Percentiles rank a stretch among this genome's conserved stretches.
These are phyloP conservation scores for Callithrix jacchus DNA, from an alignment of 2,113 vertebrate species.

Conservation along the genomic window DNA sequence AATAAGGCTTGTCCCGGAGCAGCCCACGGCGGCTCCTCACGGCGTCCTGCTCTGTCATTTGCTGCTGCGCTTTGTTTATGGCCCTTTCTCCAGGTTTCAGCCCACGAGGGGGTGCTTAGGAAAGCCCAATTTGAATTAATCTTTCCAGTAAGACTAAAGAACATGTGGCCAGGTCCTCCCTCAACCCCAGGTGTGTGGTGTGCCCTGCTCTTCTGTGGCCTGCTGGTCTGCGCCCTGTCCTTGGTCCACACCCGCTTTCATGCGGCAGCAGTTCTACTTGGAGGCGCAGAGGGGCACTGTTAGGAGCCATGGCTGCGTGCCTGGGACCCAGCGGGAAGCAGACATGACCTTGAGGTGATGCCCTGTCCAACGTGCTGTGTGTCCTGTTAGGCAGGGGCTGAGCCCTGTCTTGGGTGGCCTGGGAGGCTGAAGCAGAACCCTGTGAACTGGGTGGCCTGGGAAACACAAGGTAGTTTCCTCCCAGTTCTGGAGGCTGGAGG, in stretches of 20 bases:
- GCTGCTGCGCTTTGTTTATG: constrained; percentile 75
- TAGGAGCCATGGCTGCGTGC: not conserved
- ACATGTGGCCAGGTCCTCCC: constrained; percentile 43
- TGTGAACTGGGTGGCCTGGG: accelerated
- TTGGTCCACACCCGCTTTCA: accelerated
- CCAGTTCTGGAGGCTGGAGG: not conserved
- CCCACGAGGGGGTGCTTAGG: constrained; percentile 75
- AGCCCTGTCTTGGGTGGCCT: accelerated
- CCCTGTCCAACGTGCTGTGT: not conserved
- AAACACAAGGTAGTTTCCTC: not conserved
- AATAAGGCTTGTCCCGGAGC: constrained; percentile 77
- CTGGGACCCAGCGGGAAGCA: not conserved
- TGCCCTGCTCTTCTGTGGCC: not conserved
- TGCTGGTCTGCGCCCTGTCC: not conserved
- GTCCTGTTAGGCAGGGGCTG: not conserved
- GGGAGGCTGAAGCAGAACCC: accelerated
- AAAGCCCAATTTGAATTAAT: constrained; percentile 82
- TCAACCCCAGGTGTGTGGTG: not conserved
- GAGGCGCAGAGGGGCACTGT: not conserved
- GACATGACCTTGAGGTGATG: not conserved
- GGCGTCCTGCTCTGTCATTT: constrained; percentile 58
- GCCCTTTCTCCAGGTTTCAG: constrained; percentile 75
- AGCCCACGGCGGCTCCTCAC: constrained; percentile 63
- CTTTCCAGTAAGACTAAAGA: constrained; percentile 78
- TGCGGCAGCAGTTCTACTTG: accelerated